Percentiles rank a stretch among this genome's conserved stretches.
Conservation (phyloP, 1,140 invertebrate species). For the Heliothis subflexa region DNA sequence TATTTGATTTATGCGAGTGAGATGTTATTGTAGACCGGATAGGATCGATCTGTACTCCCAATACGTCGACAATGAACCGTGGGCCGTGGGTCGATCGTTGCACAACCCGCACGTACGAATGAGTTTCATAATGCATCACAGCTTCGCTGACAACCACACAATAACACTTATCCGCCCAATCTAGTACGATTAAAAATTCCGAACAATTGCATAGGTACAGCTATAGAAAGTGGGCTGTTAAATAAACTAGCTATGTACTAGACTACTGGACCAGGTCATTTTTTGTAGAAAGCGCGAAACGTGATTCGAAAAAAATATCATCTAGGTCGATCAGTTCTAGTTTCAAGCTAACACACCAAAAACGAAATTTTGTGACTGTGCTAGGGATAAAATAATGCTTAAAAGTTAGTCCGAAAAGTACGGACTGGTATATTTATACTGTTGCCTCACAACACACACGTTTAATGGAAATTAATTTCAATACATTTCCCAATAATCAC, state of each 20-base stretch:
- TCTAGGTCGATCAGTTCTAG: constrained; percentile 46
- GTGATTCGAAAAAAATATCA: constrained; percentile 46
- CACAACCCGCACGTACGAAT: constrained; percentile 58
- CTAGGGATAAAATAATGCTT: not conserved
- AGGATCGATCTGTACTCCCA: constrained; percentile 71
- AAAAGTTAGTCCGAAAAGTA: constrained; percentile 23
- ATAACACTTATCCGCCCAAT: constrained; percentile 29
- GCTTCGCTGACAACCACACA: constrained; percentile 24
- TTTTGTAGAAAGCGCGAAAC: constrained; percentile 51
- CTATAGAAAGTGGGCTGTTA: constrained; percentile 42
- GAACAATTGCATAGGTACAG: constrained; percentile 28
- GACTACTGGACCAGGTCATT: constrained; percentile 46
- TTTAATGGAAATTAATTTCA: constrained; percentile 43
- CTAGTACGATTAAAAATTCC: constrained; percentile 32
- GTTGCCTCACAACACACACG: constrained; percentile 13
- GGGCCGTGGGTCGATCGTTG: constrained; percentile 61
- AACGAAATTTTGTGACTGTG: not conserved
- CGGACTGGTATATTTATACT: constrained; percentile 3
- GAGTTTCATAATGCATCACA: constrained; percentile 26
- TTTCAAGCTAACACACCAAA: constrained; percentile 25
- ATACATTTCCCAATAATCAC: constrained; percentile 42
- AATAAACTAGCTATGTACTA: constrained; percentile 39
- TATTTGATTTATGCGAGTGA: constrained; percentile 66
- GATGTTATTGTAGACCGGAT: constrained; percentile 65
- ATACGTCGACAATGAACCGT: constrained; percentile 76